Evolutionary conservation across 2,113 vertebrate genomes (phyloP).

Genomic region (Puffinus mauretanicus): DNA sequence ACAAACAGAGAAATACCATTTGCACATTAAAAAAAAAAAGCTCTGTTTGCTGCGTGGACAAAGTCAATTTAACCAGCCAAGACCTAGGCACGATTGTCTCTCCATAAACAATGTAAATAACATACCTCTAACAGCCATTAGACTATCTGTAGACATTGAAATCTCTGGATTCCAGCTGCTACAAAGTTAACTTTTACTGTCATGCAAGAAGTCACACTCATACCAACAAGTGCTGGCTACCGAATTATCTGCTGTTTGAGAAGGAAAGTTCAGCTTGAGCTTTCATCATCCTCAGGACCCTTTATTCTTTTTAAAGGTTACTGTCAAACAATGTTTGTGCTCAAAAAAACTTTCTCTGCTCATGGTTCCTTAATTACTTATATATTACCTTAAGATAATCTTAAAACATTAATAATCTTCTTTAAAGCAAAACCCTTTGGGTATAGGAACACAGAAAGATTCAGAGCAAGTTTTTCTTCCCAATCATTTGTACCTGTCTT

Average conservation of each 20-base stretch:
- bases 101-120: background rate
- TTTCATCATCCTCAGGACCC: background rate
- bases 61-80: background rate
- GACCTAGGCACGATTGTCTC: background rate
- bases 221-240: background rate
- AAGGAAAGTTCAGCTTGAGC: background rate
- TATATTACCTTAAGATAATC: slow-evolving; percentile 36
- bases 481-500: slow-evolving; percentile 52
- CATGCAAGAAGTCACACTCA: background rate
- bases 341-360: background rate
- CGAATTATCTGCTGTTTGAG: background rate
- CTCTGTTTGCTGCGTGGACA: background rate
- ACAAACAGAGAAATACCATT: background rate
- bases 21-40: background rate
- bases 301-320: background rate
- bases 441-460: background rate
- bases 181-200: background rate
- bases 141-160: background rate
- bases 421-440: slow-evolving; percentile 51
- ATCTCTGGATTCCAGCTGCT: background rate
- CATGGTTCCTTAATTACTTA: slow-evolving; percentile 27
- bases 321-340: background rate
- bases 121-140: background rate
- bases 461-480: slow-evolving; percentile 35
- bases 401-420: slow-evolving; percentile 52